phyloP scores from a whole-genome alignment of 2,888 invertebrate species.

The Thyatira batis region DNA sequence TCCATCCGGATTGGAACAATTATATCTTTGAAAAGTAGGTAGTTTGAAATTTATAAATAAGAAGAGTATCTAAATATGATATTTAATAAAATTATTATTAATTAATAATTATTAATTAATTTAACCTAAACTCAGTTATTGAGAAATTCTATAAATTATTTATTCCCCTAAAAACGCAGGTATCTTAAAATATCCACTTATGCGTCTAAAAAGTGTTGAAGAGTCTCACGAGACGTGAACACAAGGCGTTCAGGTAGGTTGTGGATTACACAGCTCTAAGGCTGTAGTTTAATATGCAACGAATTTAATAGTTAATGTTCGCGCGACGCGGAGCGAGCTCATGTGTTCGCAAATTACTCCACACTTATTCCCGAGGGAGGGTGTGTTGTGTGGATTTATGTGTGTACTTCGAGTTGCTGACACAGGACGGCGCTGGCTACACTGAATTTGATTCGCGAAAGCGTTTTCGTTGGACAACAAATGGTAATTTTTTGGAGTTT shows the following conservation, averaged over 20 bases:
- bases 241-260: slow-evolving; percentile 49
- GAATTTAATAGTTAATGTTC: slow-evolving; percentile 81
- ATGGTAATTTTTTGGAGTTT: slow-evolving; percentile 19
- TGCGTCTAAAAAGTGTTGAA: slow-evolving; percentile 45
- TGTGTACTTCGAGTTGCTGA: slow-evolving; percentile 65
- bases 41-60: too few relatives aligned
- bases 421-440: slow-evolving; percentile 53
- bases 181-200: slow-evolving; percentile 14
- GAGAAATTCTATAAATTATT: too few relatives aligned
- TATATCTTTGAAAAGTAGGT: too few relatives aligned
- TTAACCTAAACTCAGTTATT: too few relatives aligned
- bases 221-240: slow-evolving; percentile 45
- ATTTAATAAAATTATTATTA: too few relatives aligned
- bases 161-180: too few relatives aligned
- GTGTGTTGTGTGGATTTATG: slow-evolving; percentile 67
- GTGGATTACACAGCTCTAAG: slow-evolving; percentile 66
- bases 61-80: too few relatives aligned
- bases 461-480: slow-evolving; percentile 25
- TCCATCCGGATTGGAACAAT: too few relatives aligned
- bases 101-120: too few relatives aligned
- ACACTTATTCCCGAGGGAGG: slow-evolving; percentile 70
- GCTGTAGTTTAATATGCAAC: slow-evolving; percentile 79
- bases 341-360: slow-evolving; percentile 76
- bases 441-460: slow-evolving; percentile 44
- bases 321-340: slow-evolving; percentile 65